Percentiles rank a stretch among this genome's conserved stretches.
Conservation (phyloP, 2,888 invertebrate species). For the Mayetiola destructor region DNA sequence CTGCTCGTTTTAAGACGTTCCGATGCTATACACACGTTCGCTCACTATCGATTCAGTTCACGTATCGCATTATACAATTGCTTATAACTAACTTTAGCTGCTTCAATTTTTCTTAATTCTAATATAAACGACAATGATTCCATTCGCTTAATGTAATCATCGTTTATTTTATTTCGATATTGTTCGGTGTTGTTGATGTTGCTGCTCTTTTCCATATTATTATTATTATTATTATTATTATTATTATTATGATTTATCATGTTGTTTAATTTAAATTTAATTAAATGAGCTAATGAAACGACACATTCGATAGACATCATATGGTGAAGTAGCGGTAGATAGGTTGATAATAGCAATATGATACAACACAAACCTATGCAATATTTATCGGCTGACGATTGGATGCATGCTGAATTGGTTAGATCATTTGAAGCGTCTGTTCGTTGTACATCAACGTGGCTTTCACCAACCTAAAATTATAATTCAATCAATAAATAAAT, state of each 20-base stretch:
- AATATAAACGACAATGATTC: too few species aligned
- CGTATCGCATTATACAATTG: too few species aligned
- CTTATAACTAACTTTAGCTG: too few species aligned
- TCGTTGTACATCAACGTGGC: constrained; percentile 27
- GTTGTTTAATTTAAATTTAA: neutral
- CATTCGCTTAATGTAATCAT: too few species aligned
- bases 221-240: neutral
- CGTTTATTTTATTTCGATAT: neutral
- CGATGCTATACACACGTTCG: too few species aligned
- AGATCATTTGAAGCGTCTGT: constrained; percentile 28
- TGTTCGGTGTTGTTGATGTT: too few species aligned
- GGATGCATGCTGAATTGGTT: constrained; percentile 31
- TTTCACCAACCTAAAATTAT: constrained; percentile 30
- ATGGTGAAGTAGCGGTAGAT: constrained; percentile 10
- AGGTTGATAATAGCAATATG: constrained; percentile 13
- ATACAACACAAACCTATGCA: constrained; percentile 17
- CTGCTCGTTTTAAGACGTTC: too few species aligned
- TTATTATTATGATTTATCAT: constrained; percentile 6
- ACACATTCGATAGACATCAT: constrained; percentile 6
- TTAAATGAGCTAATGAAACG: constrained; percentile 7
- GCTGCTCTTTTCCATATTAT: constrained; percentile 6
- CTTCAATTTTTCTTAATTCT: too few species aligned
- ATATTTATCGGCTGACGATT: constrained; percentile 31
- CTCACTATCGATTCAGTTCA: too few species aligned
- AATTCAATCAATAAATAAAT: constrained; percentile 3